A percentile compares a stretch with the other conserved stretches of the same genome.
Evolutionary conservation across 2,888 invertebrate genomes (phyloP).

Genomic region (Brassicogethes aeneus): DNA sequence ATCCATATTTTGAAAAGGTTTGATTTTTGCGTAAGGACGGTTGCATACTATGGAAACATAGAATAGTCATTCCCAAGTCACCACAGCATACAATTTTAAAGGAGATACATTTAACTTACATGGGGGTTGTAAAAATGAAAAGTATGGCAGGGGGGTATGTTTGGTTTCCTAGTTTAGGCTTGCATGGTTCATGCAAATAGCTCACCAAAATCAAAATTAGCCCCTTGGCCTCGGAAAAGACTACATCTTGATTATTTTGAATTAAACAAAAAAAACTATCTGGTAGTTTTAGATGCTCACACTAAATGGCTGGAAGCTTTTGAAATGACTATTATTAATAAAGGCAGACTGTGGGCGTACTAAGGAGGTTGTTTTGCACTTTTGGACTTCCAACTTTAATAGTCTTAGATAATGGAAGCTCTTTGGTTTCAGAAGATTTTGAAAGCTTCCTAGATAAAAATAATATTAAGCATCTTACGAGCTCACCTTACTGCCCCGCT

Average conservation of each 20-base stretch:
- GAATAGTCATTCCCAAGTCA: neutral
- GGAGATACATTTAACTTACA: conserved; percentile 4
- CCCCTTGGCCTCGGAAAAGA: conserved; percentile 30
- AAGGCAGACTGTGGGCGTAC: neutral
- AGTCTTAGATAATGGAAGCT: neutral
- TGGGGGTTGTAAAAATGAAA: conserved; percentile 4
- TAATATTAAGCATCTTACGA: conserved; percentile 6
- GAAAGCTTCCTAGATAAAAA: conserved; percentile 10
- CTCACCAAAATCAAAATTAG: conserved; percentile 18
- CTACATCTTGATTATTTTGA: conserved; percentile 39
- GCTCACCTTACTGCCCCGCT: conserved; percentile 5
- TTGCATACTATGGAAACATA: neutral
- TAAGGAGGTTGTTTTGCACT: neutral
- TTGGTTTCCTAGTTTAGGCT: neutral
- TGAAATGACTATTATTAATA: conserved; percentile 12
- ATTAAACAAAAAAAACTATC: conserved; percentile 6
- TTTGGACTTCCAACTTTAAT: neutral
- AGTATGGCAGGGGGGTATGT: neutral
- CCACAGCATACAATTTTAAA: neutral
- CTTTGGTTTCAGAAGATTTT: conserved; percentile 6
- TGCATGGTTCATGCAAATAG: conserved; percentile 18
- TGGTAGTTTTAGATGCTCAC: conserved; percentile 10
- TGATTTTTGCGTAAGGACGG: neutral
- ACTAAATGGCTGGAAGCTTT: conserved; percentile 1
- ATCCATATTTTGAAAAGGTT: neutral